Percentiles rank a stretch among this genome's conserved stretches.
Conservation (phyloP, 2,888 invertebrate species). For the Pandemis corylana region DNA sequence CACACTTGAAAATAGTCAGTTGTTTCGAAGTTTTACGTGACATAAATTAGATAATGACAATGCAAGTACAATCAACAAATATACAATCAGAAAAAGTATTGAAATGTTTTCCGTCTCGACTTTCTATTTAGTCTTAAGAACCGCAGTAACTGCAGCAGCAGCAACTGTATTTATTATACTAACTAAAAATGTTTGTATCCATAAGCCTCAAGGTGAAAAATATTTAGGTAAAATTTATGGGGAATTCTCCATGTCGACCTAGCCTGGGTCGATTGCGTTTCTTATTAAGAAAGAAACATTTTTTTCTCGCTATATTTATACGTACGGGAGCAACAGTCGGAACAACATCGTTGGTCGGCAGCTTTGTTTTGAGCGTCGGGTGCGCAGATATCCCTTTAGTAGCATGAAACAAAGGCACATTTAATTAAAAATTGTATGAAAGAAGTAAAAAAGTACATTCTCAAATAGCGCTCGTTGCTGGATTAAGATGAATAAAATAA, state of each 20-base stretch:
- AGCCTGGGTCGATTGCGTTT: neutral
- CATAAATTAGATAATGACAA: no score
- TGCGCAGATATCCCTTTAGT: slow-evolving; percentile 53
- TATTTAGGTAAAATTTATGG: neutral
- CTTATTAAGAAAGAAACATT: neutral
- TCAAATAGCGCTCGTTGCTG: no score
- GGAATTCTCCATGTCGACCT: neutral
- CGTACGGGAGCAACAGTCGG: slow-evolving; percentile 49
- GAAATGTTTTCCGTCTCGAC: no score
- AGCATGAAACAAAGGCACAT: slow-evolving; percentile 18
- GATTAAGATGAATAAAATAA: neutral
- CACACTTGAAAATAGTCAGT: no score
- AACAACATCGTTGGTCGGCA: slow-evolving; percentile 46
- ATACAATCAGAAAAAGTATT: no score
- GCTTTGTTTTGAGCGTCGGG: slow-evolving; percentile 52
- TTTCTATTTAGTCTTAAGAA: no score
- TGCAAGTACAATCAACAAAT: no score
- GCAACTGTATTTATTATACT: no score
- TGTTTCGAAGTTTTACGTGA: no score
- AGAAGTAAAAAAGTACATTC: neutral
- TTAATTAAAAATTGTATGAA: neutral
- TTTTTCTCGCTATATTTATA: slow-evolving; percentile 9
- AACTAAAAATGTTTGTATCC: no score
- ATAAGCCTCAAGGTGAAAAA: neutral
- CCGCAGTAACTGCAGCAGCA: no score